These are phyloP conservation scores for Acrobasis repandana DNA, from an alignment of 2,888 invertebrate genomes.

Conservation along the genomic window DNA sequence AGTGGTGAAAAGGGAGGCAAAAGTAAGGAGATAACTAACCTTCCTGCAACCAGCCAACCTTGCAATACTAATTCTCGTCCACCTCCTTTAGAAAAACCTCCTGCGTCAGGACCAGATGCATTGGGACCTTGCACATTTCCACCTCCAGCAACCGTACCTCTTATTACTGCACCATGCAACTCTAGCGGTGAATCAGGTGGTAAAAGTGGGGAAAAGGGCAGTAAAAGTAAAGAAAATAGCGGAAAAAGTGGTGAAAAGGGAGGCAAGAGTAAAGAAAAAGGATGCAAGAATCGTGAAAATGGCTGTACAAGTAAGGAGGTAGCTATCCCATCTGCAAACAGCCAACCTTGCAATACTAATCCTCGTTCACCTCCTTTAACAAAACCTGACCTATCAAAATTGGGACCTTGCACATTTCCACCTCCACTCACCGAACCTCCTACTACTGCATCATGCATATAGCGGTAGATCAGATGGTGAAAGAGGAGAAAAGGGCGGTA, in stretches of 20 bases:
- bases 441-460: not conserved
- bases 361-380: too few species aligned
- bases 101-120: too few species aligned
- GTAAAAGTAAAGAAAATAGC: not conserved
- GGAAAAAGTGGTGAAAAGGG: not conserved
- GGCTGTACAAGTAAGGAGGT: not conserved
- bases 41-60: too few species aligned
- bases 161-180: not conserved
- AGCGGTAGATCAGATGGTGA: not conserved
- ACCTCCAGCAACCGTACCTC: not conserved
- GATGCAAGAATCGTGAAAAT: not conserved
- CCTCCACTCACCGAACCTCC: not conserved
- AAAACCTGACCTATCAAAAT: too few species aligned
- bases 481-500: not conserved
- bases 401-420: too few species aligned
- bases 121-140: too few species aligned
- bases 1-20: too few species aligned
- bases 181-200: not conserved
- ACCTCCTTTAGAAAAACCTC: too few species aligned
- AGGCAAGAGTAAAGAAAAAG: not conserved
- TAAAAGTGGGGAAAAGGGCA: not conserved
- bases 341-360: too few species aligned
- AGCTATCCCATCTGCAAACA: too few species aligned
- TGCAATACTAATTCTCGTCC: too few species aligned
- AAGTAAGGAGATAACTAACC: too few species aligned